Evolutionary conservation across 2,888 invertebrate species (phyloP), one percentile per base, ranked within the genome.

Genomic region (Diarsia mendica): DNA sequence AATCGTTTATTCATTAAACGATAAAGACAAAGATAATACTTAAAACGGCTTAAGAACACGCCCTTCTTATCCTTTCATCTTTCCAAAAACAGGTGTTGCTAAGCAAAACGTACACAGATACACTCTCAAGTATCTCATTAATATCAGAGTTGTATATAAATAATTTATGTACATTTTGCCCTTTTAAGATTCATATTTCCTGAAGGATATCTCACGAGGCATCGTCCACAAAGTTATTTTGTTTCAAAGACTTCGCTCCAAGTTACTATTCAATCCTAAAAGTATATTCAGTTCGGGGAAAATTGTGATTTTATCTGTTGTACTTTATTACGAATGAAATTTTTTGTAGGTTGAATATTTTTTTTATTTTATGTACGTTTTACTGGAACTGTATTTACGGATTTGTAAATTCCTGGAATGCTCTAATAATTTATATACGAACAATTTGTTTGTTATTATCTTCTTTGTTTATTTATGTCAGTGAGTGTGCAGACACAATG

Each of bases 201-300:
- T 86, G 72, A 80, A 76, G 83, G 80, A 87, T 90, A 90, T 90
- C 87, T 83, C 80, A 79, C 79, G 79, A 84, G 69, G 61, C 61
- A 83, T 84, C 79, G 73, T 80, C 67, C 79, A 82, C 84, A 84
- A 84, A 88, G 86, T 85, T 89, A 89, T 90, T 89, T 87, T 87
- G 85, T 90, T 89, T 90, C 89, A 89, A 89, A 89, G 87, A 81
- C 72, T 72, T 80, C 74, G 77, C 78, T 84, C 72, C 75, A 85
- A 80, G 72, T 80, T 79, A 83, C 85, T 77, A 79, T 86, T 85
- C 79, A 87, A 84, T 85, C 80, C 72, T 71, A 67, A 87, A 88
- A 85, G 71, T 82, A 87, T 88, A 90, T 88, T 89, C 83, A 86
- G 82, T 84, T 86, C 81, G 66, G 72, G 61, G 79, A 83, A 85